These are phyloP conservation scores for rat (Rattus norvegicus) DNA, from an alignment of 2,113 vertebrate genomes.

Conservation along the genomic window GRCr8 NC_086036.1:16633001-16633500, in stretches of 20 bases:
- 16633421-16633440: conserved; percentile 89
- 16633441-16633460: conserved; percentile 87
- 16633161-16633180: no score
- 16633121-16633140: neutral
- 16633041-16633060: neutral
- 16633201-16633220: conserved; percentile 54
- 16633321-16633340: conserved; percentile 72
- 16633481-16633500: conserved; percentile 91
- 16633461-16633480: conserved; percentile 90
- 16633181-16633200: neutral
- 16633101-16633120: neutral
- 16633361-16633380: conserved; percentile 72
- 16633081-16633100: neutral
- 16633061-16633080: neutral
- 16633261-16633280: neutral
- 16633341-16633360: conserved; percentile 73
- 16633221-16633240: conserved; percentile 44
- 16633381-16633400: conserved; percentile 82
- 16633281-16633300: neutral
- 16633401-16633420: conserved; percentile 86
- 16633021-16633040: neutral
- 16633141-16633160: neutral
- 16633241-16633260: neutral
- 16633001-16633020: no score
- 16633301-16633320: neutral